Percentiles rank a stretch among this genome's conserved stretches.
Conservation (phyloP, 2,797 vertebrate species). For the Crypturellus tataupa region DNA sequence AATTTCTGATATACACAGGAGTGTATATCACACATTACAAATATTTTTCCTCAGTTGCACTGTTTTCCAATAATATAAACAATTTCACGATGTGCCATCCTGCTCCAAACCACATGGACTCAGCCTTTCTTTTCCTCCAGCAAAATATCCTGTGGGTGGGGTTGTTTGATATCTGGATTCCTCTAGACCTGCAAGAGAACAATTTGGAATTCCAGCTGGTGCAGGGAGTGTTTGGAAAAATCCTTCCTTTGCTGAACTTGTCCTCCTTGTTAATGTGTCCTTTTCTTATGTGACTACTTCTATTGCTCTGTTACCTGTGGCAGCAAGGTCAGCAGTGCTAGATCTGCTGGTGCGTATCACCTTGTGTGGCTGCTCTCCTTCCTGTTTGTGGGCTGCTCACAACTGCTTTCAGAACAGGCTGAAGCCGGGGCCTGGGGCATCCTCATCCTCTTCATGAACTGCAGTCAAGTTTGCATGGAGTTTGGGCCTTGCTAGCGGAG, state of each 20-base stretch:
- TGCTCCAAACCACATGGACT: background rate
- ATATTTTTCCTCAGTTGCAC: background rate
- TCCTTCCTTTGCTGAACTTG: background rate
- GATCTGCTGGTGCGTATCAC: background rate
- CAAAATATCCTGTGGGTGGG: background rate
- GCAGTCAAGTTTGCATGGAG: background rate
- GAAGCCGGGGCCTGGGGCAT: background rate
- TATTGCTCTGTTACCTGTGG: background rate
- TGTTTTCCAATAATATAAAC: background rate
- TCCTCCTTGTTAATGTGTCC: background rate
- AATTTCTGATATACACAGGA: background rate
- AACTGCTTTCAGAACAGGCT: background rate
- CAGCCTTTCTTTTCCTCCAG: conserved; percentile 9
- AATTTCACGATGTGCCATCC: background rate
- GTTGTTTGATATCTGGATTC: conserved; percentile 5
- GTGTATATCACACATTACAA: background rate
- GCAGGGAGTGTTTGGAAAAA: background rate
- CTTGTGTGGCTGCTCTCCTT: background rate
- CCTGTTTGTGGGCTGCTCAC: background rate
- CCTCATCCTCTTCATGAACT: background rate
- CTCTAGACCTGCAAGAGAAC: background rate
- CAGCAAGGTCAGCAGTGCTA: background rate
- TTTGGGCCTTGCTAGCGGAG: background rate
- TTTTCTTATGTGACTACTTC: background rate
- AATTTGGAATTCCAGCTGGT: background rate